phyloP scores from a whole-genome alignment of 2,113 vertebrate genomes.

The Megaceryle torquata region DNA sequence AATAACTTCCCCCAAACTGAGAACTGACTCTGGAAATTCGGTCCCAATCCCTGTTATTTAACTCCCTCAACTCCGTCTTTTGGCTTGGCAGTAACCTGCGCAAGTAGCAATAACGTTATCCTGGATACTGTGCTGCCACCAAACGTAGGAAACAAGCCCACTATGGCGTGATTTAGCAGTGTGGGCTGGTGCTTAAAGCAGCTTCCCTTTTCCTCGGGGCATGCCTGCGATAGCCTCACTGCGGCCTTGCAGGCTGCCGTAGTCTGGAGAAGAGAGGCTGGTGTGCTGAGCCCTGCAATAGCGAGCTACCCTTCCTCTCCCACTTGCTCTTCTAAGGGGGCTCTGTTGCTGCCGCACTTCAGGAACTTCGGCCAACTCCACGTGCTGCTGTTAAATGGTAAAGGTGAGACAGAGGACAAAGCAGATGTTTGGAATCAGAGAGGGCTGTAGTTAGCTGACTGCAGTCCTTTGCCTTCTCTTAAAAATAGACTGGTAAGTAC shows the following conservation, averaged over 20 bases:
- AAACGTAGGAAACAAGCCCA: constrained; percentile 40
- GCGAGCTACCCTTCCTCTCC: neutral
- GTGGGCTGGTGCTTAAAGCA: neutral
- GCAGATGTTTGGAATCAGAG: constrained; percentile 38
- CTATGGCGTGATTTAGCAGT: neutral
- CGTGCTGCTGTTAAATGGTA: neutral
- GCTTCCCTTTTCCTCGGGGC: neutral
- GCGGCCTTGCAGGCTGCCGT: neutral
- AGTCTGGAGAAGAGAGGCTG: neutral
- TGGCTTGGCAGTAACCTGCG: neutral
- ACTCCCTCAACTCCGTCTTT: neutral
- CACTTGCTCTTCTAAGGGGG: too few relatives aligned
- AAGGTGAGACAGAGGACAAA: constrained; percentile 57
- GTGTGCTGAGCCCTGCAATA: rapidly evolving
- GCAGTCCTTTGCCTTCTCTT: constrained; percentile 32
- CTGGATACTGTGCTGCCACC: constrained; percentile 62
- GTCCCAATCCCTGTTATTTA: neutral
- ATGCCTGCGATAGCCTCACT: rapidly evolving
- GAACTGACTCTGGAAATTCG: constrained; percentile 1
- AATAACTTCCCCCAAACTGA: constrained; percentile 22
- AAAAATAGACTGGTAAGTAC: constrained; percentile 49
- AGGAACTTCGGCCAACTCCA: neutral
- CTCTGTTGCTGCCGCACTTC: neutral
- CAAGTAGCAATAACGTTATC: neutral
- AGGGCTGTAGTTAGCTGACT: constrained; percentile 42